A percentile compares a stretch with the other conserved stretches of the same genome.
Conservation (phyloP, 2,888 invertebrate species). For the Trissoscelio sp. region DNA sequence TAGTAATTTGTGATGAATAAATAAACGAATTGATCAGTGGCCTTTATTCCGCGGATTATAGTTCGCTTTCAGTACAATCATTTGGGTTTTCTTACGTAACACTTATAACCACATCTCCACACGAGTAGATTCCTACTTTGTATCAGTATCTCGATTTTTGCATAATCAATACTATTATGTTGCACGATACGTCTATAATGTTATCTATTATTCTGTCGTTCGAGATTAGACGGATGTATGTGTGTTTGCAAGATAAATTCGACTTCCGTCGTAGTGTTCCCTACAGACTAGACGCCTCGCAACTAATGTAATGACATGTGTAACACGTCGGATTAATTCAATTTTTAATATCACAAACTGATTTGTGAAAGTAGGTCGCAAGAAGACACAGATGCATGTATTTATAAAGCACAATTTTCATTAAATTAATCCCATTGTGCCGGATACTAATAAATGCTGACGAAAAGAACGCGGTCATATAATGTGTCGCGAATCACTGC, state of each 20-base stretch:
- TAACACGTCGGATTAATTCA: constrained; percentile 32
- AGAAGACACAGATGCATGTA: too few relatives aligned
- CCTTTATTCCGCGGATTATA: background rate
- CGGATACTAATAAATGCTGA: constrained; percentile 3
- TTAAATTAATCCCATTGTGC: constrained; percentile 11
- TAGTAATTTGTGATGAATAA: background rate
- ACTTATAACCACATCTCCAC: constrained; percentile 2
- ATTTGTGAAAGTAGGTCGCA: too few relatives aligned
- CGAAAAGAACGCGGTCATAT: background rate
- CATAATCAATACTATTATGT: constrained; percentile 35
- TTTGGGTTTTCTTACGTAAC: constrained; percentile 2
- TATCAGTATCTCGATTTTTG: constrained; percentile 18
- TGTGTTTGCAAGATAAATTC: constrained; percentile 17
- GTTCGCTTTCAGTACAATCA: too few relatives aligned
- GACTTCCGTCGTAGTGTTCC: background rate
- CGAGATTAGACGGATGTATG: constrained; percentile 4
- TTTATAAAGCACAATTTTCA: too few relatives aligned
- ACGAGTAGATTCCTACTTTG: constrained; percentile 6
- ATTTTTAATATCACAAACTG: constrained; percentile 26
- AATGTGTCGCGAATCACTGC: constrained; percentile 8
- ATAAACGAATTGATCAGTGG: background rate
- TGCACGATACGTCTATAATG: constrained; percentile 30
- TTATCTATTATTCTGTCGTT: constrained; percentile 1
- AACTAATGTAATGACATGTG: constrained; percentile 24
- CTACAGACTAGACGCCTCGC: background rate